Percentiles rank a stretch among this genome's conserved stretches.
phyloP scores from a whole-genome alignment of 2,113 vertebrate species.

The Macrotis lagotis region DNA sequence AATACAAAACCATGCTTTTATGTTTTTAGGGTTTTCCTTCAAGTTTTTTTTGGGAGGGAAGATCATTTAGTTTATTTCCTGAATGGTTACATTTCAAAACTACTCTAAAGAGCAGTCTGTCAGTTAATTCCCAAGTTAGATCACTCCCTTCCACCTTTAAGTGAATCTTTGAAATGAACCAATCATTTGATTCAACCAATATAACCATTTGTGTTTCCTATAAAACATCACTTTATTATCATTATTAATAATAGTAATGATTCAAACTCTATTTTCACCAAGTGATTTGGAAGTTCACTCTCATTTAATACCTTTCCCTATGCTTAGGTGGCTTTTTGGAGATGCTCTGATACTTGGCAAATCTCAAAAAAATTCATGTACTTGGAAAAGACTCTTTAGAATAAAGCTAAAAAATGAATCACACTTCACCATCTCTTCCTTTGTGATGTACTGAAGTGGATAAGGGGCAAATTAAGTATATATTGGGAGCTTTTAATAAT shows the following conservation, averaged over 20 bases:
- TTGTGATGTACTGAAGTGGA: not conserved
- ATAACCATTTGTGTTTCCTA: not conserved
- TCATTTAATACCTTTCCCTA: not conserved
- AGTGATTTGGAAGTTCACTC: not conserved
- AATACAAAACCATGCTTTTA: not conserved
- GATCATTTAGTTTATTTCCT: not conserved
- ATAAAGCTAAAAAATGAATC: not conserved
- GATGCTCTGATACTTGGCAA: not conserved
- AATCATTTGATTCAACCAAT: too few species aligned
- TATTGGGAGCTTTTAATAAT: not conserved
- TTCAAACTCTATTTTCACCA: not conserved
- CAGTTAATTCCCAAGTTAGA: not conserved
- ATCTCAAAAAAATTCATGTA: not conserved
- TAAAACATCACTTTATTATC: not conserved
- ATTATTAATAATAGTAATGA: not conserved
- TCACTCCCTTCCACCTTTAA: not conserved
- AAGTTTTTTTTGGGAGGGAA: not conserved
- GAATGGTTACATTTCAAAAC: not conserved
- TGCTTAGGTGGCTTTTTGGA: not conserved
- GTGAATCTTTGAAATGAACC: not conserved
- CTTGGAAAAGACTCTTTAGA: not conserved
- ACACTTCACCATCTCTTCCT: not conserved
- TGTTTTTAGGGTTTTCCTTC: not conserved
- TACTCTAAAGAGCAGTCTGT: not conserved
- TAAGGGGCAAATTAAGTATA: not conserved